Percentiles rank a stretch among this genome's conserved stretches.
Evolutionary conservation across 1,140 invertebrate species (phyloP).

Genomic region (Drosophila pectinifera): DNA sequence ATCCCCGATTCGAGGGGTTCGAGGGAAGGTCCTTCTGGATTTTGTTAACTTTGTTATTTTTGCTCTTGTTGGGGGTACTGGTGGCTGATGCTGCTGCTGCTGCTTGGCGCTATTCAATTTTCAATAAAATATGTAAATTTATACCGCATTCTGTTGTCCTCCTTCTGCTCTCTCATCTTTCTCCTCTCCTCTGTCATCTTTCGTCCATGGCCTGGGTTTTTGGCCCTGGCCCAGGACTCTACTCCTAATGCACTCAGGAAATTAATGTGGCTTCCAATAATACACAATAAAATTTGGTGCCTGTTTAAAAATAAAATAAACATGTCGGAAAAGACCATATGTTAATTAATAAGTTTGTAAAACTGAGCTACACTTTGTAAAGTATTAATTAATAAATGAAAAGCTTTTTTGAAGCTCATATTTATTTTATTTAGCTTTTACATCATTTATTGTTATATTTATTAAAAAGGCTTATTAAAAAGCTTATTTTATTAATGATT

Average conservation of each 20-base stretch:
- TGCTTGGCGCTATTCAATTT: slow-evolving; percentile 73
- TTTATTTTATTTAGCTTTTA: no score
- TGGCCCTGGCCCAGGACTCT: slow-evolving; percentile 13
- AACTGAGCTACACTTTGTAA: no score
- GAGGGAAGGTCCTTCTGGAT: slow-evolving; percentile 61
- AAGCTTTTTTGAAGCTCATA: no score
- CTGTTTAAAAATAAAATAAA: no score
- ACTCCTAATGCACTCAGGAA: slow-evolving; percentile 10
- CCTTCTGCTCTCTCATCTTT: slow-evolving; percentile 36
- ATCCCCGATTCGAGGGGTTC: slow-evolving; percentile 34
- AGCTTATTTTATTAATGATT: no score
- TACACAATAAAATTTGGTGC: no score
- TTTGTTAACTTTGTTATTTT: slow-evolving; percentile 81
- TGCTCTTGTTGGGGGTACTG: slow-evolving; percentile 43
- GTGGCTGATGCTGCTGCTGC: slow-evolving; percentile 28
- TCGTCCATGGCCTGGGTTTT: slow-evolving; percentile 20
- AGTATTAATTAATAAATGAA: no score
- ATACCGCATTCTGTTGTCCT: slow-evolving; percentile 73
- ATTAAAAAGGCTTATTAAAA: no score
- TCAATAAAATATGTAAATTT: slow-evolving; percentile 83
- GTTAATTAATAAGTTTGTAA: no score
- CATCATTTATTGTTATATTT: no score
- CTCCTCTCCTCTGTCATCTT: slow-evolving; percentile 20
- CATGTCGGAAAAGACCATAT: no score
- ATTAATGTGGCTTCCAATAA: no score